phyloP scores from a whole-genome alignment of 2,113 vertebrate species.

The Neodon shergylaensis region DNA sequence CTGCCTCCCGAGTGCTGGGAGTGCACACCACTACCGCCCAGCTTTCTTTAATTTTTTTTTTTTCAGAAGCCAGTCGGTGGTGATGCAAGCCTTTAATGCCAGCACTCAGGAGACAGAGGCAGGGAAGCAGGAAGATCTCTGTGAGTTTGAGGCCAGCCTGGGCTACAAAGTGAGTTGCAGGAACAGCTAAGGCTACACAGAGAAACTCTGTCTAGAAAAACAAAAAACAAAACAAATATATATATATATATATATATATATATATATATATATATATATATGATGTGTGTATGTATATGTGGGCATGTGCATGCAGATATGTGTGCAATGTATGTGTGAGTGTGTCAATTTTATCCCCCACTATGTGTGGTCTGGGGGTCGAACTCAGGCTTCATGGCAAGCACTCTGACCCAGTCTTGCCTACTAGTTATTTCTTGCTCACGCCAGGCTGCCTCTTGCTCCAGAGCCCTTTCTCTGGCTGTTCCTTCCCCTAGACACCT shows the following conservation, averaged over 20 bases:
- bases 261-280: not conserved
- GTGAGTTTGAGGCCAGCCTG: not conserved
- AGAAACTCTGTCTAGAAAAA: not conserved
- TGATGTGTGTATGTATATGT: not conserved
- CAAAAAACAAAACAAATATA: not conserved
- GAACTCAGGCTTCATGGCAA: not conserved
- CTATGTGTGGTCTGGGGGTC: not conserved
- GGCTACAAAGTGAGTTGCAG: not conserved
- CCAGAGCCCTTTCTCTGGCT: not conserved
- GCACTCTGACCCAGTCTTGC: not conserved
- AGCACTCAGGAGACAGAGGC: too few species aligned
- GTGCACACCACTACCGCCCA: too few species aligned
- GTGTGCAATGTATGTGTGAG: not conserved
- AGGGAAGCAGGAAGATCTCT: not conserved
- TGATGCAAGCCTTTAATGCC: too few species aligned
- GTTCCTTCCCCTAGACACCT: not conserved
- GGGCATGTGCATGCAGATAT: not conserved
- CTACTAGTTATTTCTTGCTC: not conserved
- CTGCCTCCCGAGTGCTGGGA: too few species aligned
- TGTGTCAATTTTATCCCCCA: not conserved
- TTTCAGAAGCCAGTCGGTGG: too few species aligned
- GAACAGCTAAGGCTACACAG: not conserved
- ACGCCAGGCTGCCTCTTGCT: not conserved
- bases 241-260: not conserved
- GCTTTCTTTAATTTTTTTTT: too few species aligned